These are phyloP conservation scores for Pteronura brasiliensis DNA, from an alignment of 2,113 vertebrate species.

Conservation along the genomic window DNA sequence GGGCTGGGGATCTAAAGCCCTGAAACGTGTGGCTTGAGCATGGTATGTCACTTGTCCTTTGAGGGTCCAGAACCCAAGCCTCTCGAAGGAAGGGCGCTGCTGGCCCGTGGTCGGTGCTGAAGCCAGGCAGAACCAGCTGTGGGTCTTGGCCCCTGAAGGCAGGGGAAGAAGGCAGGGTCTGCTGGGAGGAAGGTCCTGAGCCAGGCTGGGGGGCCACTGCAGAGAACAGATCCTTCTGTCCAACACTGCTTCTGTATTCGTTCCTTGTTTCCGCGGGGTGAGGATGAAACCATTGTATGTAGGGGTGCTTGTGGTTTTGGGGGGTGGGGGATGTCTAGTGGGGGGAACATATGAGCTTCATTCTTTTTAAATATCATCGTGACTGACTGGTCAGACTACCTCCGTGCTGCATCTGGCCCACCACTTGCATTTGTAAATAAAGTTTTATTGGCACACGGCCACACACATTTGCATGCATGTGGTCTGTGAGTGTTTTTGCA, in stretches of 20 bases:
- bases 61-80: not conserved
- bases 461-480: not conserved
- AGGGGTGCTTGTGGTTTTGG: fast-evolving
- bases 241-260: not conserved
- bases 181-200: not conserved
- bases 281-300: not conserved
- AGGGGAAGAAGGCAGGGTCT: not conserved
- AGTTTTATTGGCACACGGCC: not conserved
- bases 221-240: not conserved
- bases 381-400: not conserved
- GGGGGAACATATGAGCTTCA: not conserved
- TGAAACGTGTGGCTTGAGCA: not conserved
- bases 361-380: not conserved
- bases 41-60: not conserved
- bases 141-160: not conserved
- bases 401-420: not conserved
- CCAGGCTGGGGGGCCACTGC: not conserved
- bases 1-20: not conserved
- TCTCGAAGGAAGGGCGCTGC: not conserved
- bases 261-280: not conserved
- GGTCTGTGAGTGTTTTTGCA: not conserved
- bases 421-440: not conserved
- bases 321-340: not conserved
- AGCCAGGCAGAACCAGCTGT: not conserved
- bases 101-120: no score